Evolutionary conservation across 2,888 invertebrate genomes (phyloP), one percentile per base, ranked within the genome.

Genomic region (Sesia apiformis): DNA sequence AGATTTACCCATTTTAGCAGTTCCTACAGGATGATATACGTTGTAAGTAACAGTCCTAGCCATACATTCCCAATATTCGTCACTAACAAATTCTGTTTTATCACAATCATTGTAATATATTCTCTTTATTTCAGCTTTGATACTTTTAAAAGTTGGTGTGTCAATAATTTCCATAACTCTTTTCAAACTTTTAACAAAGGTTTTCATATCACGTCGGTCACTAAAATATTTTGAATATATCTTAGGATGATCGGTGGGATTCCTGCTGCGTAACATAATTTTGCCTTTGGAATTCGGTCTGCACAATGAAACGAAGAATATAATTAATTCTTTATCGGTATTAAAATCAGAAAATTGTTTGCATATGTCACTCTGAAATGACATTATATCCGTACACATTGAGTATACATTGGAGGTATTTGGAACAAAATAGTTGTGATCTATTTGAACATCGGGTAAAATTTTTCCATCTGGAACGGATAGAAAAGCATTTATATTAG

Each of bases 1-100:
- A 7, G 49, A 39, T 56, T 63, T 70, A 0, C 88, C 88, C 88
- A 88, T 88, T 60, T 83, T 86, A 23, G 78, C 82, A 5, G 88
- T 87, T 4, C 88, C 88, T 2, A 81, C 84, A 7, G 84, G 88
- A 66, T 88, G 88, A 55, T 86, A 87, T 3, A 87, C 85, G 54
- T 87, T 81, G 52, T 72, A 86, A 0, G 87, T 87, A 0, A 87
- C 63, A 38, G 82, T 81, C 60, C 78, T 75, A 7, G 85, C 77
- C 78, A 88, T 85, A 58, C 88, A 89, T 59, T 86, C 76, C 87
- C 86, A 88, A 62, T 85, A 87, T 2, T 73, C 69, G 52, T 81
- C 74, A 64, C 79, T 81, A 39, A 55, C 59, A 57, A 87, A 81
- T 53, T 74, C 72, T 39, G 69, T 65, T 3, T 58, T 64, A 66